Conservation (phyloP, 1,140 invertebrate genomes). For the Trichonephila clavipes region DNA sequence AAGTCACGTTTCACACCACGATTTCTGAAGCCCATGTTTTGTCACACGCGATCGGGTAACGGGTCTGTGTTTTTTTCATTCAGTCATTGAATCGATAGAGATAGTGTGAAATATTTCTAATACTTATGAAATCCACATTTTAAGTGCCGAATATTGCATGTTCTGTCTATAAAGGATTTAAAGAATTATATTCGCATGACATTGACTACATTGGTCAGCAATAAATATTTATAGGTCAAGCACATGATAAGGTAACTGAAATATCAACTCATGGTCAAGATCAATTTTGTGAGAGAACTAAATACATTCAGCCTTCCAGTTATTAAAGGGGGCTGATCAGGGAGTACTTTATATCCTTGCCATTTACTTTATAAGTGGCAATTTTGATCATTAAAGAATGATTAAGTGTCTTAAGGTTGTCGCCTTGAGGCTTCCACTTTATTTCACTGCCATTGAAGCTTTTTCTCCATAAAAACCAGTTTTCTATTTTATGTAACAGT, state of each 20-base stretch:
- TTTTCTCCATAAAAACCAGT: too few relatives aligned
- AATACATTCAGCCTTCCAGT: neutral
- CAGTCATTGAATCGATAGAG: neutral
- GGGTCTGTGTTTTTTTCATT: neutral
- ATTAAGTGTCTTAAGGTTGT: neutral
- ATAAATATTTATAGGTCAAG: neutral
- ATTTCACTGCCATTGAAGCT: too few relatives aligned
- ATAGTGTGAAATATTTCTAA: neutral
- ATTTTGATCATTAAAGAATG: neutral
- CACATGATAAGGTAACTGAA: neutral
- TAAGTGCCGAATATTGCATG: neutral
- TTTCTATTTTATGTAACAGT: too few relatives aligned
- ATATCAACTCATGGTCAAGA: neutral
- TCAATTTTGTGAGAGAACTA: neutral
- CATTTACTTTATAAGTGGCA: neutral
- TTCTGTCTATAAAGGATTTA: neutral
- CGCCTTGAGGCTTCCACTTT: neutral
- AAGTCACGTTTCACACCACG: neutral
- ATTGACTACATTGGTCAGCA: neutral
- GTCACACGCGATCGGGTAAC: neutral
- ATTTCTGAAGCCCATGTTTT: neutral
- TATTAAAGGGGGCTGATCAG: neutral
- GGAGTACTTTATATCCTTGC: neutral
- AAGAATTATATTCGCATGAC: neutral
- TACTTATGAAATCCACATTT: neutral